Evolutionary conservation across 2,113 vertebrate genomes (phyloP).

Genomic region (Carassius gibelio): DNA sequence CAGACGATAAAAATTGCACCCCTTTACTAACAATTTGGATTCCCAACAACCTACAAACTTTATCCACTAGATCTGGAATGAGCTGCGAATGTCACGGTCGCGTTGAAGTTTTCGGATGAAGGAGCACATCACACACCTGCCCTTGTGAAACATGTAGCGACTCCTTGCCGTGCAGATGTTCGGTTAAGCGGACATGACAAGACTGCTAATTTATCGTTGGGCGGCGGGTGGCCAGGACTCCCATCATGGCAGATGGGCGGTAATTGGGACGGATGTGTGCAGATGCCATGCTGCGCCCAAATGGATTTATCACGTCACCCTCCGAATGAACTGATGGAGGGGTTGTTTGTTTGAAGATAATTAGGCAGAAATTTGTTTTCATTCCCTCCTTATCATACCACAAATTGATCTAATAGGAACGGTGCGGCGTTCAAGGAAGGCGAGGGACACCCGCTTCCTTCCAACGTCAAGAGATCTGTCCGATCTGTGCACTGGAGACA

Average conservation of each 20-base stretch:
- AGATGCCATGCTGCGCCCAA: slow-evolving; percentile 83
- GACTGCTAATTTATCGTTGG: slow-evolving; percentile 75
- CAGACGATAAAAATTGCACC: no score
- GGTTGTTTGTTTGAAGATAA: slow-evolving; percentile 88
- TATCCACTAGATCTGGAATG: not conserved
- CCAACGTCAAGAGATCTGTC: not conserved
- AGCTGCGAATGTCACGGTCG: not conserved
- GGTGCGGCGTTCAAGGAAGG: slow-evolving; percentile 56
- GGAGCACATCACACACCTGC: slow-evolving; percentile 30
- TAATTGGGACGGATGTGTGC: slow-evolving; percentile 81
- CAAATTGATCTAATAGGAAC: slow-evolving; percentile 71
- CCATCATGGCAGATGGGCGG: slow-evolving; percentile 83
- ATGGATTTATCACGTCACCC: slow-evolving; percentile 83
- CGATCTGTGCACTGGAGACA: not conserved
- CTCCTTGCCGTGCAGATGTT: slow-evolving; percentile 75
- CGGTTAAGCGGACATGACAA: slow-evolving; percentile 47
- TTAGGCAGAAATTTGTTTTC: slow-evolving; percentile 94
- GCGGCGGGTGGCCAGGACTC: slow-evolving; percentile 66
- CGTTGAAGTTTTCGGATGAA: not conserved
- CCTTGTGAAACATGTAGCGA: slow-evolving; percentile 59
- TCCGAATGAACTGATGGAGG: slow-evolving; percentile 82
- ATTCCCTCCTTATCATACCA: slow-evolving; percentile 73
- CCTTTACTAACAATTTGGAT: no score
- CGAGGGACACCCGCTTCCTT: not conserved
- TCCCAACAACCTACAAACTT: not conserved